phyloP scores from a whole-genome alignment of 2,113 vertebrate species.

The Neogale vison region DNA sequence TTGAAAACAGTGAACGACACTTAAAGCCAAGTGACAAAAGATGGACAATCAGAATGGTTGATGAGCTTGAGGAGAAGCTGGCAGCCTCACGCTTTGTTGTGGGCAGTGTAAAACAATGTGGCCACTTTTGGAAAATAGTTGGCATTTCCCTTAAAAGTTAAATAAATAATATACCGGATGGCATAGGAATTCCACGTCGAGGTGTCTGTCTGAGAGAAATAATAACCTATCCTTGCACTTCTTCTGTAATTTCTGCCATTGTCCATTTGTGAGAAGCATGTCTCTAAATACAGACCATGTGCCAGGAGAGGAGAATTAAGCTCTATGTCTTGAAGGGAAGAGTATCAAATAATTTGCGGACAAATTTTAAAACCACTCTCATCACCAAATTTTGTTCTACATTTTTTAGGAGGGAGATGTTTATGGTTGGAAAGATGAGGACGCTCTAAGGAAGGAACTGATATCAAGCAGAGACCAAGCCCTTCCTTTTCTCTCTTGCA shows the following conservation, averaged over 20 bases:
- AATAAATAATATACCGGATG: neutral
- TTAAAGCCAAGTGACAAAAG: neutral
- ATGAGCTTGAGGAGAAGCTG: neutral
- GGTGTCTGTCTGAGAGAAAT: neutral
- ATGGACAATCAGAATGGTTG: neutral
- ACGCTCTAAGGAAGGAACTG: neutral
- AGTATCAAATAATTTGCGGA: neutral
- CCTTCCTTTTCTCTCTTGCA: neutral
- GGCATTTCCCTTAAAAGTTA: neutral
- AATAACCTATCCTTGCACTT: neutral
- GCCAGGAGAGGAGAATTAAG: neutral
- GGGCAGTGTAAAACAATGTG: neutral
- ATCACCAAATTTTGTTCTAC: neutral
- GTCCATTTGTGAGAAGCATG: neutral
- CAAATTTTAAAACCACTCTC: neutral
- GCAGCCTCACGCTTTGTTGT: neutral
- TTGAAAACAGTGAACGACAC: neutral
- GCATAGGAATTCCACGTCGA: neutral
- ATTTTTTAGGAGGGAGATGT: neutral
- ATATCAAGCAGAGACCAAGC: neutral
- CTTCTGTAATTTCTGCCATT: neutral
- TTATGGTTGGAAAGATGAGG: neutral
- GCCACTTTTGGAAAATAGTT: neutral
- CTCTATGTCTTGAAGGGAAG: neutral
- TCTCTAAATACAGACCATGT: neutral